phyloP scores from a whole-genome alignment of 2,888 invertebrate genomes.

The Phyllotreta striolata region DNA sequence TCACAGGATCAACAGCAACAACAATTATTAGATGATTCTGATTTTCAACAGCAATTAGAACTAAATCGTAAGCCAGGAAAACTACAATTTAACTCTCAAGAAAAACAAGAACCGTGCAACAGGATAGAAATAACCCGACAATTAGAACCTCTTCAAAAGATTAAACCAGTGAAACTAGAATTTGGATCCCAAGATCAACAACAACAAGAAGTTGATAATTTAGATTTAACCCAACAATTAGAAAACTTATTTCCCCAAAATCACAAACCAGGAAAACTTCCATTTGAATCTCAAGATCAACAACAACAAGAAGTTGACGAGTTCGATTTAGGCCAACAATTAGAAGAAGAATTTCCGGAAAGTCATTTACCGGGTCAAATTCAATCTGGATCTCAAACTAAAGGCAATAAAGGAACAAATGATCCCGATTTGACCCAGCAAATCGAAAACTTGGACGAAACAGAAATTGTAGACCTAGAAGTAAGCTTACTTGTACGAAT shows the following conservation, averaged over 20 bases:
- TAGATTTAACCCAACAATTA: constrained; percentile 39
- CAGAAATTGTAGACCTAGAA: constrained; percentile 12
- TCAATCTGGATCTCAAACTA: no score
- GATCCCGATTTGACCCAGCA: constrained; percentile 41
- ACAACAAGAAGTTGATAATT: constrained; percentile 30
- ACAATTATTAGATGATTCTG: constrained; percentile 35
- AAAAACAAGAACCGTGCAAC: no score
- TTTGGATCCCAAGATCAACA: constrained; percentile 1
- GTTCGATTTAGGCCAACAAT: constrained; percentile 6
- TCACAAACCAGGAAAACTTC: constrained; percentile 32
- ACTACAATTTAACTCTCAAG: background rate
- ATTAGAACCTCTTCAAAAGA: no score
- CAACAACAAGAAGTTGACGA: constrained; percentile 20
- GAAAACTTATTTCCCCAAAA: constrained; percentile 27
- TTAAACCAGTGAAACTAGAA: no score
- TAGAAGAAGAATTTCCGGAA: background rate
- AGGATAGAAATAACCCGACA: no score
- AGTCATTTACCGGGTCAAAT: background rate
- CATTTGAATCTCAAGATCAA: constrained; percentile 17
- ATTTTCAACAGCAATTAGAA: constrained; percentile 46
- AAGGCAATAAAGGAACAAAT: constrained; percentile 3
- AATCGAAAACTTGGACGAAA: constrained; percentile 22
- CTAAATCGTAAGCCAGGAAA: no score
- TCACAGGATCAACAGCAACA: constrained; percentile 5
- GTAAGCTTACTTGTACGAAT: constrained; percentile 5